phyloP scores from a whole-genome alignment of 2,113 vertebrate species.

The Phrynosoma blainvillii region DNA sequence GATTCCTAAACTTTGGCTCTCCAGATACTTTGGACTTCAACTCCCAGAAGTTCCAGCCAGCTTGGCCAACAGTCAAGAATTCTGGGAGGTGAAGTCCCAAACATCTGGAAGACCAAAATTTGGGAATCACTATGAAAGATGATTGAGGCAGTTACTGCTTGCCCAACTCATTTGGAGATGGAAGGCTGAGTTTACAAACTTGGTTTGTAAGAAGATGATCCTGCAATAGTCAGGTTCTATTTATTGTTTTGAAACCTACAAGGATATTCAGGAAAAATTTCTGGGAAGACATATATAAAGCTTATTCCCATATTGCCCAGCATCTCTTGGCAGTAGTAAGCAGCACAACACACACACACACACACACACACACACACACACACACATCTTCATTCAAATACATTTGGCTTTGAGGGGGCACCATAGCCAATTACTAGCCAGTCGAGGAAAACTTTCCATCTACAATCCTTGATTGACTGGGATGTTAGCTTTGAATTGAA shows the following conservation, averaged over 20 bases:
- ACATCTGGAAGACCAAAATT: too few relatives aligned
- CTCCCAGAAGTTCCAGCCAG: too few relatives aligned
- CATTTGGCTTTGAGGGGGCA: background rate
- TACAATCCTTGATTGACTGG: background rate
- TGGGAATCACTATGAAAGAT: too few relatives aligned
- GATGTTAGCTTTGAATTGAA: background rate
- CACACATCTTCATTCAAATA: background rate
- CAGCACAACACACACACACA: background rate
- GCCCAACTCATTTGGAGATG: background rate
- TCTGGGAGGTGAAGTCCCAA: too few relatives aligned
- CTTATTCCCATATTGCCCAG: background rate
- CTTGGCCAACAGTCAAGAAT: too few relatives aligned
- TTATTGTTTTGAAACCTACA: background rate
- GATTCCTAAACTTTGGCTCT: too few relatives aligned
- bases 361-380: background rate
- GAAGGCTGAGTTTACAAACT: background rate
- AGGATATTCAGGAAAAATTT: background rate
- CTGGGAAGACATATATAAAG: background rate
- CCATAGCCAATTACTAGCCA: background rate
- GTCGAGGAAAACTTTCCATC: background rate
- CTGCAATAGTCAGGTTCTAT: background rate
- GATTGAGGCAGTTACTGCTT: background rate
- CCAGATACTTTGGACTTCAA: too few relatives aligned
- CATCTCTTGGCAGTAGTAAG: background rate
- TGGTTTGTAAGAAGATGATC: background rate